Evolutionary conservation across 2,888 invertebrate species (phyloP).

Genomic region (Malacosoma neustria): DNA sequence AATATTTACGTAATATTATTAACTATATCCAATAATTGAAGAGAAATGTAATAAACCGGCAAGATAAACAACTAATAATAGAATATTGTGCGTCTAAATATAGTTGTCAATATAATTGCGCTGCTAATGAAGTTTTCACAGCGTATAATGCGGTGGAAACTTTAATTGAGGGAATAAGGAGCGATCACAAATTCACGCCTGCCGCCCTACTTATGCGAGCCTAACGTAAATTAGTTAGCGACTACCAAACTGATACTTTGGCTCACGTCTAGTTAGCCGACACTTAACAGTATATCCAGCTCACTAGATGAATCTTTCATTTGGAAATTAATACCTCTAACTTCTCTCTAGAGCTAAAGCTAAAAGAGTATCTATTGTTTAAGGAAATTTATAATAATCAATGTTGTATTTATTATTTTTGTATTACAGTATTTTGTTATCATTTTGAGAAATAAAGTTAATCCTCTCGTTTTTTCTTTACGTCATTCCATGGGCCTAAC

Average conservation of each 20-base stretch:
- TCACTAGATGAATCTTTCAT: slow-evolving; percentile 15
- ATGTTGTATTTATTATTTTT: too few species aligned
- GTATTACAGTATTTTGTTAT: too few species aligned
- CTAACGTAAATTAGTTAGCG: slow-evolving; percentile 54
- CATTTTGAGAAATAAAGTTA: too few species aligned
- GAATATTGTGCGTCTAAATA: not conserved
- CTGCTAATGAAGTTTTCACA: slow-evolving; percentile 7
- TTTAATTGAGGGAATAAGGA: slow-evolving; percentile 55
- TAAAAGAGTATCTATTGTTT: too few species aligned
- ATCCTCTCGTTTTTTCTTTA: too few species aligned
- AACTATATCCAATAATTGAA: too few species aligned
- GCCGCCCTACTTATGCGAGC: slow-evolving; percentile 22
- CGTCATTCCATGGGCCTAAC: too few species aligned
- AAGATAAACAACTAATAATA: not conserved
- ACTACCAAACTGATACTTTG: slow-evolving; percentile 53
- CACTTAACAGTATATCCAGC: slow-evolving; percentile 20
- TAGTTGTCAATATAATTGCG: slow-evolving; percentile 4
- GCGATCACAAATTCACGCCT: slow-evolving; percentile 42
- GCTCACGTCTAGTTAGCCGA: slow-evolving; percentile 35
- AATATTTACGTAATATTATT: too few species aligned
- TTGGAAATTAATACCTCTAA: not conserved
- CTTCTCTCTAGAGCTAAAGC: too few species aligned
- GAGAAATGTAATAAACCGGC: too few species aligned
- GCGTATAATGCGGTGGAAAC: slow-evolving; percentile 35
- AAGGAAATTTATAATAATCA: too few species aligned